Base-by-base conservation (phyloP, 2,888 invertebrate genomes). In the Xestobium rufovillosum region DNA sequence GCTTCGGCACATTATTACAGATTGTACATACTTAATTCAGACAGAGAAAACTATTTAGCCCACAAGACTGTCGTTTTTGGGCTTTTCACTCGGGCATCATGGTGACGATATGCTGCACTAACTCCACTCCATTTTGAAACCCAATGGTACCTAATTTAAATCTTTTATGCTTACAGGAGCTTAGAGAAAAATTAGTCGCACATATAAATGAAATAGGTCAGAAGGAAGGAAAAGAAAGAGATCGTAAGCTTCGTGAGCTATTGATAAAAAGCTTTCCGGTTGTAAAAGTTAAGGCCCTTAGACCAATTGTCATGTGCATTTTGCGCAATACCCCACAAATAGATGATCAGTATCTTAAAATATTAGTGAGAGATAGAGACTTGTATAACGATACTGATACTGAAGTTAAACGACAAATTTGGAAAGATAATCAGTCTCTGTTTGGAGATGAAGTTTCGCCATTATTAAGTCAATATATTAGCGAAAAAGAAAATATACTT, bases 361-460 rank as follows among this genome's bases (percentile, higher is more conserved):
- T 82, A 11, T 61, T 83, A 43, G 89, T 90, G 1, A 72, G 83
- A 42, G 92, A 94, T 57, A 75, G 85, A 47, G 91, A 92, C 60
- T 68, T 97, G 3, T 96, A 96, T 60, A 82, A 84, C 50, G 92
- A 91, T 51, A 92, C 94, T 4, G 90, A 95, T 45, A 92, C 94
- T 0, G 94, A 94, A 69, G 95, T 97, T 0, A 96, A 95, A 61
- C 73, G 95, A 26, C 96, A 97, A 62, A 96, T 97, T 52, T 97
- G 97, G 97, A 87, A 92, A 56, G 92, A 95, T 55, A 94, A 96
- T 65, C 95, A 96, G 60, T 87, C 90, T 1, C 66, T 96, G 15
- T 96, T 96, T 69, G 94, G 95, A 10, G 95, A 96, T 65, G 96
- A 96, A 72, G 94, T 96, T 0, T 94, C 94, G 1, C 96, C 96